A percentile compares a stretch with the other conserved stretches of the same genome.
Evolutionary conservation across 2,888 invertebrate species (phyloP).

Genomic region (Geotrupes spiniger): DNA sequence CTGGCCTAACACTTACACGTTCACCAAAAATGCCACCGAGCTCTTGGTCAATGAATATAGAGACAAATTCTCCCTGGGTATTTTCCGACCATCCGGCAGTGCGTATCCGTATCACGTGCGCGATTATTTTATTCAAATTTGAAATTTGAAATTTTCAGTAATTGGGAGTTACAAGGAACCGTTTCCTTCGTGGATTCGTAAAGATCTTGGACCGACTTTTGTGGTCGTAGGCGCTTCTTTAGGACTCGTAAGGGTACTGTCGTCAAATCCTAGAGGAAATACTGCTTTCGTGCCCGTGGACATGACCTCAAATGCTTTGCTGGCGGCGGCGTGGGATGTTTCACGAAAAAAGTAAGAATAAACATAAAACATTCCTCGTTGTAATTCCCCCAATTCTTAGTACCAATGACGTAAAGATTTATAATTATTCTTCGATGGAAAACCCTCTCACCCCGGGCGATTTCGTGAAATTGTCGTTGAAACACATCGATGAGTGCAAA

Average conservation of each 20-base stretch:
- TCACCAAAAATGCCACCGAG: slow-evolving; percentile 2
- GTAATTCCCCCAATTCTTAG: background rate
- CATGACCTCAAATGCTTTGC: background rate
- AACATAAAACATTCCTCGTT: background rate
- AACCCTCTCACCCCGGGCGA: too few species aligned
- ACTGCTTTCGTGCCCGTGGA: background rate
- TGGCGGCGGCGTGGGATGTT: background rate
- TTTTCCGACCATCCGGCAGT: too few species aligned
- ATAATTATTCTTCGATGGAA: background rate
- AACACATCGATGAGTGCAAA: background rate
- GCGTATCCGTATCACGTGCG: too few species aligned
- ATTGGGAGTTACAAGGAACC: background rate
- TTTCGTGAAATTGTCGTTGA: background rate
- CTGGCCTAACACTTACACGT: slow-evolving; percentile 6
- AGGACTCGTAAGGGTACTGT: background rate
- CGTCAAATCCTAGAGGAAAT: background rate
- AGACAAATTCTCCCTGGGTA: too few species aligned
- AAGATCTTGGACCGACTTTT: background rate
- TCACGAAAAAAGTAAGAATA: background rate
- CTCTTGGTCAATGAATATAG: background rate
- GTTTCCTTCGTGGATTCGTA: background rate
- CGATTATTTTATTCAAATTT: too few species aligned
- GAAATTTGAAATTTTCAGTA: background rate
- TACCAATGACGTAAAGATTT: background rate
- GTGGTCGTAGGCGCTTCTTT: background rate